Evolutionary conservation across 2,888 invertebrate species (phyloP), one percentile per base, ranked within the genome.

Genomic region (Nemapogon koenigi): DNA sequence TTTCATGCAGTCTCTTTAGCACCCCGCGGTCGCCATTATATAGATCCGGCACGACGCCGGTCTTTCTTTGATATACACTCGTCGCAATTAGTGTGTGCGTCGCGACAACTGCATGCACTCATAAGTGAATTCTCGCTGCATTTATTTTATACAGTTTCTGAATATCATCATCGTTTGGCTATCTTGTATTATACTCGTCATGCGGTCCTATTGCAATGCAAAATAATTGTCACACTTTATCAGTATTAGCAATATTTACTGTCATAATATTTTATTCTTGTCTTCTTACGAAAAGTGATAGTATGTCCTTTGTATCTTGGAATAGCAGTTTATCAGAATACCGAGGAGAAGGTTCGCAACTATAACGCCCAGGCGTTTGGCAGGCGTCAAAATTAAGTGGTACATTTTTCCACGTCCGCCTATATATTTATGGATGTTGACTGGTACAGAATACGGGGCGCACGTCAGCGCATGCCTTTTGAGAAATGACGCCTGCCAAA

Each of bases 401-500:
- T 11, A 68, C 71, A 73, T 73, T 72, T 76, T 72, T 75, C 70
- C 62, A 64, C 69, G 72, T 73, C 73, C 64, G 62, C 64, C 62
- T 71, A 65, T 43, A 32, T 73, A 70, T 72, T 75, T 76, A 75
- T 78, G 75, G 75, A 76, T 75, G 69, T 73, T 56, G 52, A 51
- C 56, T 48, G 41, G 42, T 28, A 48, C 52, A 27, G 51, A 45
- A 43, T 44, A 8, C 17, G 49, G 53, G 57, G 57, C 54, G 61
- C 60, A 65, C 70, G 69, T 72, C 73, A 67, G 65, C 68, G 67
- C 64, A 62, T 70, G 70, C 68, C 70, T 67, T 71, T 72, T 78
- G 78, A 78, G 78, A 76, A 78, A 78, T 76, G 76, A 78, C 72
- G 76, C 58, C 73, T 76, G 75, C 76, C 76, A 73, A 76, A 76